A percentile compares a stretch with the other conserved stretches of the same genome.
Conservation (phyloP, 2,113 vertebrate genomes). For the Mustela lutreola region DNA sequence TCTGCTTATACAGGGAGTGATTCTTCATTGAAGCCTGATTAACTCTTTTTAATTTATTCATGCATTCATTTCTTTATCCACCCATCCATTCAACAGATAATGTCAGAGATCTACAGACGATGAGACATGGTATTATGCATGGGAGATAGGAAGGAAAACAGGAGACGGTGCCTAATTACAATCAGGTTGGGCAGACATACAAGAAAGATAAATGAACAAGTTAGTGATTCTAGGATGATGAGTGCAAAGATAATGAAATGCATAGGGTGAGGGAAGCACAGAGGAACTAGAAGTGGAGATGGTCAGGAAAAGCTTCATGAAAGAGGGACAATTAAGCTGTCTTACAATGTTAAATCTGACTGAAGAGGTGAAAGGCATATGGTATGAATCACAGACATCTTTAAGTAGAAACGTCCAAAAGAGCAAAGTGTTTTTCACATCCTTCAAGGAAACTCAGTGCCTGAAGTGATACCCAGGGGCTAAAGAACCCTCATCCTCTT, state of each 20-base stretch:
- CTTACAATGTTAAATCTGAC: background rate
- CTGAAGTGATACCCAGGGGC: conserved; percentile 45
- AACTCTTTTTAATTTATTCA: background rate
- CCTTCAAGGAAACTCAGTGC: conserved; percentile 48
- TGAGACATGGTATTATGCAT: background rate
- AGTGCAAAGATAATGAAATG: background rate
- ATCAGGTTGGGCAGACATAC: background rate
- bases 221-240: background rate
- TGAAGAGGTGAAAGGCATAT: background rate
- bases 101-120: background rate
- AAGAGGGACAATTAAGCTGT: background rate
- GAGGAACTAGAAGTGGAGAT: background rate
- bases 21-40: background rate
- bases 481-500: conserved; percentile 28
- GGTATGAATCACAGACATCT: background rate
- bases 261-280: background rate
- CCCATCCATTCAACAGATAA: background rate
- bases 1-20: background rate
- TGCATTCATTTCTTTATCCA: background rate
- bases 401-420: conserved; percentile 51
- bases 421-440: conserved; percentile 22
- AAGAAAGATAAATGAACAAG: background rate
- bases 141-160: background rate
- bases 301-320: background rate
- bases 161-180: background rate